Evolutionary conservation across 1,140 invertebrate genomes (phyloP).

Genomic region (Drosophila sp.): DNA sequence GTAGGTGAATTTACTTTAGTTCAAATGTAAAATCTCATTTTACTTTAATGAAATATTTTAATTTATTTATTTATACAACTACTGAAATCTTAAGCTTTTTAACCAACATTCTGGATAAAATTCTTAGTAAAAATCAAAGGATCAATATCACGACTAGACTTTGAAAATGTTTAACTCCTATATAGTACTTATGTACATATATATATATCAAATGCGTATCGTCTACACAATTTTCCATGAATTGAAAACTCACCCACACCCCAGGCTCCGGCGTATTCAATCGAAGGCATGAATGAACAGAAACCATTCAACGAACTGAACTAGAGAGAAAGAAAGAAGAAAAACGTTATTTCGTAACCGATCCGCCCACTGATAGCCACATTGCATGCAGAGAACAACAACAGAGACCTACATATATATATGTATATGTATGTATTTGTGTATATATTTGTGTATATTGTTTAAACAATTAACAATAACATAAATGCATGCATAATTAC

Average conservation of each 20-base stretch:
- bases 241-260: constrained; percentile 45
- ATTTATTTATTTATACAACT: too few relatives aligned
- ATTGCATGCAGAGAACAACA: constrained; percentile 45
- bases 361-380: constrained; percentile 6
- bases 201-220: background rate
- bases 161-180: background rate
- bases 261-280: constrained; percentile 1
- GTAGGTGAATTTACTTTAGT: too few relatives aligned
- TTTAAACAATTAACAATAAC: constrained; percentile 81
- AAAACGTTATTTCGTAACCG: constrained; percentile 55
- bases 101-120: too few relatives aligned
- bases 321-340: background rate
- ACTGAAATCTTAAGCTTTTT: too few relatives aligned
- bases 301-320: constrained; percentile 58
- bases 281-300: constrained; percentile 61
- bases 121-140: background rate
- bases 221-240: constrained; percentile 55
- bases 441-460: constrained; percentile 42
- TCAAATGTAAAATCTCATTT: too few relatives aligned
- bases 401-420: background rate
- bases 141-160: background rate
- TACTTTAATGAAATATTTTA: too few relatives aligned
- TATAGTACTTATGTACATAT: too few relatives aligned
- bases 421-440: background rate
- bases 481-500: constrained; percentile 77